Evolutionary conservation across 1,140 invertebrate species (phyloP), one percentile per base, ranked within the genome.

Genomic region (Drosophila tropicalis): DNA sequence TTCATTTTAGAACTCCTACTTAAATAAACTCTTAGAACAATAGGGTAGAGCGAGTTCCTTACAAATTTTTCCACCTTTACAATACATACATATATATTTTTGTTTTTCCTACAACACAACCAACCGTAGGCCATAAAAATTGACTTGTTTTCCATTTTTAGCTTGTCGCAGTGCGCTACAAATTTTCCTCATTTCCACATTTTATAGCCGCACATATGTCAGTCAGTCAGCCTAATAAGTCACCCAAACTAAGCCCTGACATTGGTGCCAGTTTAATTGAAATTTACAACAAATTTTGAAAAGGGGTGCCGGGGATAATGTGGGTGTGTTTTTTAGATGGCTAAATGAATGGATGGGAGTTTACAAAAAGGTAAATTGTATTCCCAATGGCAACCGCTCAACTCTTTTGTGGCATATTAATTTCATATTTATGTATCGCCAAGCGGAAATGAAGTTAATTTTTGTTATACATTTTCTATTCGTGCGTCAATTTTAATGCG

Each of bases 391-490:
- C 60, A n/a, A 40, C 10, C 32, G 15, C 34, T 58, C 32, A 58
- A 58, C 56, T 58, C 60, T 47, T 70, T 70, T 61, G 69, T 55
- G 70, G 64, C 70, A 61, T 76, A 76, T 76, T 71, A 74, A 77
- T 77, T 67, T 70, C 55, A 13, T 62, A 77, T 77, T 77, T 73
- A 74, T 74, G 71, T 66, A 72, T 25, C 29, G 41, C 32, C 61
- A 73, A 77, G 70, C 68, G 77, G 70, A 67, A 76, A 79, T 70
- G 63, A 69, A 79, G 70, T 77, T 62, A 73, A 72, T 66, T 79
- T 79, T 79, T 76, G 76, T 79, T 74, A 70, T 66, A 73, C 62
- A 76, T 74, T 68, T 76, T 78, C 76, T 78, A 78, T 75, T 78
- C 72, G 76, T 78, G 72, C 76, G 67, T 78, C 63, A 75, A 71